A percentile compares a stretch with the other conserved stretches of the same genome.
Evolutionary conservation across 2,888 invertebrate genomes (phyloP).

Genomic region (Polydrusus tereticollis): DNA sequence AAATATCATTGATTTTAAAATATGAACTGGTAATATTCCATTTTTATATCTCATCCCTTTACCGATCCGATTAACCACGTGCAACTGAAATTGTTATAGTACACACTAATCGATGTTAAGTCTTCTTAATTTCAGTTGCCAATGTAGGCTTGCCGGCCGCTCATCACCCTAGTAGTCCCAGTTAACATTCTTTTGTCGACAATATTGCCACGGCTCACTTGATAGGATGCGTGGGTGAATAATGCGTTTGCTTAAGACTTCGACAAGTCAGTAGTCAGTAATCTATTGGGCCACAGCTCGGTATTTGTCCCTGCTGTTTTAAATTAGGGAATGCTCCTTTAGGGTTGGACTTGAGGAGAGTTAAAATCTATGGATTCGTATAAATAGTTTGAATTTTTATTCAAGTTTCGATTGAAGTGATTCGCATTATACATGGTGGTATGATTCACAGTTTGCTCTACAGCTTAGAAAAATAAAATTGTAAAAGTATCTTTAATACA

Average conservation of each 20-base stretch:
- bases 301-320: constrained; percentile 41
- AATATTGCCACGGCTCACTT: constrained; percentile 35
- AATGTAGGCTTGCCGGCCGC: not conserved
- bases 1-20: too few species aligned
- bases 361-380: not conserved
- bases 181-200: constrained; percentile 25
- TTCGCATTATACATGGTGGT: too few species aligned
- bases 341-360: not conserved
- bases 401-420: not conserved
- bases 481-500: too few species aligned
- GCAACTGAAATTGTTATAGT: too few species aligned
- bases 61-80: too few species aligned
- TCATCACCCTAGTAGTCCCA: not conserved
- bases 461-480: too few species aligned
- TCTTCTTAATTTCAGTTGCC: not conserved
- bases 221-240: constrained; percentile 46
- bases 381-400: constrained; percentile 2
- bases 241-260: constrained; percentile 45
- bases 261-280: constrained; percentile 44
- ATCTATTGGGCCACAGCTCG: constrained; percentile 38
- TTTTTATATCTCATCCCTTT: too few species aligned
- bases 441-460: too few species aligned
- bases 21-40: too few species aligned
- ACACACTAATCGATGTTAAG: too few species aligned
- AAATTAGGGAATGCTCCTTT: constrained; percentile 31